phyloP scores from a whole-genome alignment of 2,888 invertebrate species.

The Nomada hirtipes region DNA sequence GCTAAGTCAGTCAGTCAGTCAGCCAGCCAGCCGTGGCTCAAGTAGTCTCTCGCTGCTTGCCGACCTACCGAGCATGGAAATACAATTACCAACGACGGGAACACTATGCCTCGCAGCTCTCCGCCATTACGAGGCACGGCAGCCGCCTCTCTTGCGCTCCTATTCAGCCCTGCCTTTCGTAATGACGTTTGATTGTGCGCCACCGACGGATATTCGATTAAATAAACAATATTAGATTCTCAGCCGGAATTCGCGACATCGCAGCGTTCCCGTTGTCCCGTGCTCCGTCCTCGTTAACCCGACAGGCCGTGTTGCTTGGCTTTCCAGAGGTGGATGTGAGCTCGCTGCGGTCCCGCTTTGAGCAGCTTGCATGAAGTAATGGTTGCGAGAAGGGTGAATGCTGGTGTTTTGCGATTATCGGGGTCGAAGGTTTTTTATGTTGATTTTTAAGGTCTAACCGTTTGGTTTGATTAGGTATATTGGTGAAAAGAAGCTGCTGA shows the following conservation, averaged over 20 bases:
- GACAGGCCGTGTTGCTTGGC: too few relatives aligned
- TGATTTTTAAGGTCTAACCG: not conserved
- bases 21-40: conserved; percentile 57
- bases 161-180: conserved; percentile 65
- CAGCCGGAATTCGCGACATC: conserved; percentile 69
- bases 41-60: conserved; percentile 64
- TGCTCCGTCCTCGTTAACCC: not conserved
- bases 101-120: conserved; percentile 69
- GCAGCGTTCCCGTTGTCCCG: conserved; percentile 28
- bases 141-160: conserved; percentile 29
- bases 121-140: conserved; percentile 57
- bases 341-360: not conserved
- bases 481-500: too few relatives aligned
- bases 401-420: too few relatives aligned
- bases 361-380: not conserved
- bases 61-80: conserved; percentile 80
- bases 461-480: not conserved
- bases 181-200: conserved; percentile 84
- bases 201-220: conserved; percentile 83
- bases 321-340: not conserved
- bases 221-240: conserved; percentile 83
- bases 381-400: not conserved
- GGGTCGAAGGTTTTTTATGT: not conserved
- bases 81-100: conserved; percentile 81
- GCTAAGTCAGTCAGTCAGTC: conserved; percentile 67